Conservation (phyloP, 2,113 vertebrate genomes). For the Sminthopsis crassicaudata region DNA sequence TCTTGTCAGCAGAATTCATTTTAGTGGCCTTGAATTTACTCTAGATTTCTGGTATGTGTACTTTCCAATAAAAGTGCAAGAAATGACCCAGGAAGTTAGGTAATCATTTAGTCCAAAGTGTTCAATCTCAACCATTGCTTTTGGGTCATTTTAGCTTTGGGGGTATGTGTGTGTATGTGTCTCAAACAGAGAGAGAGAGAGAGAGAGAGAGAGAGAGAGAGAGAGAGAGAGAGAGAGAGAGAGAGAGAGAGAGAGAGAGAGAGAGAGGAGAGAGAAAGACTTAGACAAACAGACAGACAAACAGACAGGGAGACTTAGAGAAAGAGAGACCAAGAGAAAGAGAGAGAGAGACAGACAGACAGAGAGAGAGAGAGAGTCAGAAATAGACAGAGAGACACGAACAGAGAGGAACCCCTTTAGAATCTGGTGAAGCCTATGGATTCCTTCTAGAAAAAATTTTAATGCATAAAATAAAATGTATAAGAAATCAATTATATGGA, state of each 20-base stretch:
- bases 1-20: background rate
- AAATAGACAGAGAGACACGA: background rate
- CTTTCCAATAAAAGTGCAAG: background rate
- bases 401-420: background rate
- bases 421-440: background rate
- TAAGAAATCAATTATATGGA: background rate
- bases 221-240: background rate
- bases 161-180: too few relatives aligned
- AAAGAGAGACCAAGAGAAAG: background rate
- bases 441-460: background rate
- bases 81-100: background rate
- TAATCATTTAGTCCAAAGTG: background rate
- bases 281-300: background rate
- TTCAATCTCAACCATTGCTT: background rate
- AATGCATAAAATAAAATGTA: background rate
- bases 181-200: background rate
- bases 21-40: constrained; percentile 29
- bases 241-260: background rate
- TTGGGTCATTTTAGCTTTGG: background rate
- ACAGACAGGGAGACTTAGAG: background rate
- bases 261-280: background rate
- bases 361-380: background rate
- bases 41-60: background rate
- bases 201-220: background rate
- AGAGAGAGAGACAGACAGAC: background rate